phyloP scores from a whole-genome alignment of 1,140 invertebrate species.

The Hylaeus volcanicus region DNA sequence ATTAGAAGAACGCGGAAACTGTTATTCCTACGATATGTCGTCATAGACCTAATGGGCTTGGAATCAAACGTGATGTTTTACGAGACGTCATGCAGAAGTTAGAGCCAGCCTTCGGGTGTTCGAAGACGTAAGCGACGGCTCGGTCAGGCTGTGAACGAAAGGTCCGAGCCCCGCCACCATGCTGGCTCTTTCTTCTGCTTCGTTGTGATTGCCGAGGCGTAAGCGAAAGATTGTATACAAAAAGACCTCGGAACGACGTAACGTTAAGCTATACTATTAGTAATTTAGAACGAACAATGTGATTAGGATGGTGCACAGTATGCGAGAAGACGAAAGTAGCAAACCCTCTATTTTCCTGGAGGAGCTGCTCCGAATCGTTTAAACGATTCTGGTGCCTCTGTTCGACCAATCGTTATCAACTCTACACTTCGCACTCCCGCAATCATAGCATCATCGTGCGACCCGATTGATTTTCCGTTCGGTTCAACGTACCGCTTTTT shows the following conservation, averaged over 20 bases:
- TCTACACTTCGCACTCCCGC: slow-evolving; percentile 4
- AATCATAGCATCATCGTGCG: slow-evolving; percentile 19
- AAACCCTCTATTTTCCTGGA: slow-evolving; percentile 25
- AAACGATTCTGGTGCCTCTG: slow-evolving; percentile 2
- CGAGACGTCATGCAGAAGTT: slow-evolving; percentile 25
- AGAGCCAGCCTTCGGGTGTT: slow-evolving; percentile 17
- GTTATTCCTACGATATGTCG: slow-evolving; percentile 62
- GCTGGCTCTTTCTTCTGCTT: slow-evolving; percentile 62
- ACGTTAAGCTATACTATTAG: slow-evolving; percentile 75
- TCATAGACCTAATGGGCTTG: slow-evolving; percentile 60
- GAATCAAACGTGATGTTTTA: slow-evolving; percentile 61
- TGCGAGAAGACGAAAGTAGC: slow-evolving; percentile 56
- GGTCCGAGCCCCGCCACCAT: slow-evolving; percentile 74
- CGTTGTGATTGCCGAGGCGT: slow-evolving; percentile 48
- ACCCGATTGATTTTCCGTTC: background rate
- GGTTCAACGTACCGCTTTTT: background rate
- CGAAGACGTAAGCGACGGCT: slow-evolving; percentile 60
- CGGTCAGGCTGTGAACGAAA: slow-evolving; percentile 81
- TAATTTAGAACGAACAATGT: slow-evolving; percentile 78
- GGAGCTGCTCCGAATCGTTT: slow-evolving; percentile 13
- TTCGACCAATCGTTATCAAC: slow-evolving; percentile 16
- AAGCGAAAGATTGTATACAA: slow-evolving; percentile 62
- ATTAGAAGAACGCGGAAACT: slow-evolving; percentile 40
- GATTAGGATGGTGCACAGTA: slow-evolving; percentile 71
- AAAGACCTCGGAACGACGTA: slow-evolving; percentile 70